These are phyloP conservation scores for Muntiacus muntjak DNA, from an alignment of 2,113 vertebrate species.

Conservation along the genomic window DNA sequence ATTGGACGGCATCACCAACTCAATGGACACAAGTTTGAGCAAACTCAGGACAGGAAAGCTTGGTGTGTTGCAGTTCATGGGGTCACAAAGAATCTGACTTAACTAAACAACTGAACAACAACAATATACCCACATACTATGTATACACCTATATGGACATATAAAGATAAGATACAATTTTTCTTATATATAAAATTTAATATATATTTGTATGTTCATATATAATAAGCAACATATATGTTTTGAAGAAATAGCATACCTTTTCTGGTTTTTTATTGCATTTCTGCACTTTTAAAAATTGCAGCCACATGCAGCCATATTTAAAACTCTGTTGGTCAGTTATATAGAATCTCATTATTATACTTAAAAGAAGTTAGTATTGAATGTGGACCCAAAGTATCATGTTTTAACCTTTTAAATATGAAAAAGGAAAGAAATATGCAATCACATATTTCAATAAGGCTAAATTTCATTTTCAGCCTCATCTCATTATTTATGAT, in stretches of 20 bases:
- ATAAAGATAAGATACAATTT: neutral
- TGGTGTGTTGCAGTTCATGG: neutral
- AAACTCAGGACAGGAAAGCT: neutral
- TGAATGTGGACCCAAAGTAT: slow-evolving; percentile 44
- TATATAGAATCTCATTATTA: slow-evolving; percentile 40
- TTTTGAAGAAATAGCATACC: neutral
- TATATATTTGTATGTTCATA: neutral
- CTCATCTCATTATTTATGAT: slow-evolving; percentile 36
- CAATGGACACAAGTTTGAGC: neutral
- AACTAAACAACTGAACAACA: neutral
- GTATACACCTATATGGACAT: neutral
- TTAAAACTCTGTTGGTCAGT: neutral
- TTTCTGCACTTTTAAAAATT: neutral
- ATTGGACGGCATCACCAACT: neutral
- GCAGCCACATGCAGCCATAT: neutral
- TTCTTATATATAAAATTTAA: neutral
- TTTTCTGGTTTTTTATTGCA: neutral
- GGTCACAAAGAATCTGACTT: neutral
- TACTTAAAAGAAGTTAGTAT: slow-evolving; percentile 26
- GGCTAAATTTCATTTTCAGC: slow-evolving; percentile 34
- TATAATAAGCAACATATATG: neutral
- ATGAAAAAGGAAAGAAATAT: slow-evolving; percentile 38
- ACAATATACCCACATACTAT: neutral
- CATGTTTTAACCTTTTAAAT: slow-evolving; percentile 64
- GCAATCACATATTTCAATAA: slow-evolving; percentile 51